phyloP scores from a whole-genome alignment of 2,797 vertebrate genomes.

The Scleropages formosus region DNA sequence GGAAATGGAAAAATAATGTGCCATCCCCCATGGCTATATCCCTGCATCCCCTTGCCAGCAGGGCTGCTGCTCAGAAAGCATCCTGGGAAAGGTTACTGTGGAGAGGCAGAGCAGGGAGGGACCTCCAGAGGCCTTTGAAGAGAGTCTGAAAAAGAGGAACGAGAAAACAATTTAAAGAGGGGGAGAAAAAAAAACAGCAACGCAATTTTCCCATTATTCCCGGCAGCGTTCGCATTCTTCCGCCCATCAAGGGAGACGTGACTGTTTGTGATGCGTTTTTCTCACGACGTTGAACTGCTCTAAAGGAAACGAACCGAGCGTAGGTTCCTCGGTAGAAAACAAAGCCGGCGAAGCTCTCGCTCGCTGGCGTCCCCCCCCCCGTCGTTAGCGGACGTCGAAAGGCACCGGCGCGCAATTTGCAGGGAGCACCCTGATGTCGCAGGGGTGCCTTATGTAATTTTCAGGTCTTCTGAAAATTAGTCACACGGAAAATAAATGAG shows the following conservation, averaged over 20 bases:
- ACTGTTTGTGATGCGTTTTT: no score
- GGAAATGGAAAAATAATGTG: neutral
- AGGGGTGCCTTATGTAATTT: constrained; percentile 15
- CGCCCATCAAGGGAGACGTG: no score
- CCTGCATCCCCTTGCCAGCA: neutral
- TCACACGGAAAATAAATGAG: constrained; percentile 28
- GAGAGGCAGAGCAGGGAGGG: neutral
- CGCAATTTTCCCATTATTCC: neutral
- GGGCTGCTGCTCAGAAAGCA: neutral
- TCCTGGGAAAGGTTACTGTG: constrained; percentile 14
- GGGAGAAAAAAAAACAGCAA: no score
- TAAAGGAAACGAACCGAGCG: neutral
- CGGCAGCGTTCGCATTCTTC: neutral
- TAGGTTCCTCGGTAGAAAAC: neutral
- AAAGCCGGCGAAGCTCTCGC: no score
- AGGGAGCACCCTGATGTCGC: neutral
- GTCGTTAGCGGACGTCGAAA: no score
- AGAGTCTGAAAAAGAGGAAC: neutral
- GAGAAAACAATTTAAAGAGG: constrained; percentile 7
- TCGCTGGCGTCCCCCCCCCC: no score
- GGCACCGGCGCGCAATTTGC: constrained; percentile 5
- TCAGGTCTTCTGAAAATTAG: constrained; percentile 29
- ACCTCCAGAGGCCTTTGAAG: constrained; percentile 13
- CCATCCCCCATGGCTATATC: neutral
- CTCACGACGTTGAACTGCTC: no score